Evolutionary conservation across 2,888 invertebrate genomes (phyloP), one percentile per base, ranked within the genome.

Genomic region (Pollenia labialis): DNA sequence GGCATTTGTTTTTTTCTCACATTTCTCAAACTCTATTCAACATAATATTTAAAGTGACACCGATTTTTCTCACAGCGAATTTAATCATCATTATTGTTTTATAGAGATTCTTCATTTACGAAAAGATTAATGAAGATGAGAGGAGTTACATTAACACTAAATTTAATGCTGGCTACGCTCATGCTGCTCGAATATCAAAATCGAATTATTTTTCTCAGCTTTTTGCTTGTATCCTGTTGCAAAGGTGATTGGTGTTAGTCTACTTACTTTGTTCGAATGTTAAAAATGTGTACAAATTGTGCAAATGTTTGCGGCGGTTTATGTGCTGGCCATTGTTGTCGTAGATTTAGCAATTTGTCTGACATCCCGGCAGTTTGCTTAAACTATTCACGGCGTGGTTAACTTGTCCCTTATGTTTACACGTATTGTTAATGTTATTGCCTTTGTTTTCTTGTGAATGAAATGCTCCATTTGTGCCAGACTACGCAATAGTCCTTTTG

Each of bases 31-130:
- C 18, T 8, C 32, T 32, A 32, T 52, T 58, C n/a, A 8, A 14
- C 50, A 66, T 4, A 58, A 75, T 69, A 60, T 58, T 44, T 81
- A 12, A 75, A 81, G 69, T 44, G 18, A 12, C 66, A 72, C 48
- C 74, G 23, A 42, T 50, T 56, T 56, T 23, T 56, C 23, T 23
- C 23, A 23, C 1, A 23, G 23, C 23, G 23, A 23, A 23, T 23
- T 23, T 23, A 23, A 23, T 23, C 1, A 23, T 23, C 23, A 2
- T 23, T 23, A 23, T 23, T 23, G 18, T 23, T 23, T 23, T 23
- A 23, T 23, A 23, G 4, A 32, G 32, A 32, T 32, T 32, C 32
- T 32, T 32, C 4, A 32, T 32, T 32, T 2, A 32, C 3, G 32
- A 32, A 32, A 32, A 32, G 32, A 32, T 4, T 2, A 2, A 32